These are phyloP conservation scores for Augiades crinisus DNA, from an alignment of 2,888 invertebrate species.

Conservation along the genomic window DNA sequence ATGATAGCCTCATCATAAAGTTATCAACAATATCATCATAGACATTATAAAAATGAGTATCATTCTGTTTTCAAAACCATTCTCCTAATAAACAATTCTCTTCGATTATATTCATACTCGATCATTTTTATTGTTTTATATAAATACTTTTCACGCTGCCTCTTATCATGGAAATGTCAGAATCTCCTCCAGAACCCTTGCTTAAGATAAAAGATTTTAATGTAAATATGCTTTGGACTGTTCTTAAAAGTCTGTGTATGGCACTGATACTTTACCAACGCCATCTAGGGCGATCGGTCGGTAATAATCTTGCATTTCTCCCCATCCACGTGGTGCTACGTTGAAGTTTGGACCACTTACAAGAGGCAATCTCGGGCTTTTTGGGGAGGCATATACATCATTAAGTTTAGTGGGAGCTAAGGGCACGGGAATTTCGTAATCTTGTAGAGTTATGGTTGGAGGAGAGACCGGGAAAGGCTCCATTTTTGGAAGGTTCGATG, in stretches of 20 bases:
- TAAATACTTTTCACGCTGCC: not conserved
- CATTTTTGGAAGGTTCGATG: conserved; percentile 64
- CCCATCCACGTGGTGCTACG: conserved; percentile 92
- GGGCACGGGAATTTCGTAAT: conserved; percentile 60
- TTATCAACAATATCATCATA: not conserved
- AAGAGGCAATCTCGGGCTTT: conserved; percentile 62
- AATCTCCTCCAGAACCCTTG: not conserved
- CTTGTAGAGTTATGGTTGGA: conserved; percentile 56
- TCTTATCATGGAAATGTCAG: conserved; percentile 3
- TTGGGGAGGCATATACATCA: conserved; percentile 71
- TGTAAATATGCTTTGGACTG: not conserved
- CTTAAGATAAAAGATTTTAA: not conserved
- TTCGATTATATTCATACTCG: not conserved
- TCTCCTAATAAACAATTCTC: not conserved
- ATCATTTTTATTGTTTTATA: not conserved
- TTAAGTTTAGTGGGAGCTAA: conserved; percentile 73
- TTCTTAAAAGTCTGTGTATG: conserved; percentile 79
- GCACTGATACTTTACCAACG: conserved; percentile 53
- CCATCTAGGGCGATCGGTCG: conserved; percentile 87
- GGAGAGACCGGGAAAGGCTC: conserved; percentile 72
- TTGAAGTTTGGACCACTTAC: conserved; percentile 86
- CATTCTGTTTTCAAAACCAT: not conserved
- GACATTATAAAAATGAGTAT: not conserved
- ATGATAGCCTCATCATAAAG: not conserved
- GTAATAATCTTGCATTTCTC: conserved; percentile 85